phyloP scores from a whole-genome alignment of 2,113 vertebrate species.

The Mus musculus region DNA sequence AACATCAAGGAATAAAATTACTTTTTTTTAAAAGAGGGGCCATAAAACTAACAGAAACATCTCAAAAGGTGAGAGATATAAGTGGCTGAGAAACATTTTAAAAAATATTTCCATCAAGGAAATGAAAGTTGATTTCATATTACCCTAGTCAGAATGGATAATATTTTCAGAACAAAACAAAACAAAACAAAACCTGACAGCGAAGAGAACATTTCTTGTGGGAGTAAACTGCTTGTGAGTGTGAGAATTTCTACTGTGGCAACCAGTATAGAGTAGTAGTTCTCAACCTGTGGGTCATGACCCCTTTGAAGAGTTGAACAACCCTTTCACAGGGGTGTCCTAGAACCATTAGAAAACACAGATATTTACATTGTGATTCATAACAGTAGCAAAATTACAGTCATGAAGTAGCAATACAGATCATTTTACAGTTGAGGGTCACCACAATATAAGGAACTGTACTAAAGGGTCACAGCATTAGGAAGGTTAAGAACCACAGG shows the following conservation, averaged over 20 bases:
- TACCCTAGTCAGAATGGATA: neutral
- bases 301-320: neutral
- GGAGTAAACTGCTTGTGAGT: neutral
- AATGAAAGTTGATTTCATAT: neutral
- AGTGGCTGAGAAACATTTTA: neutral
- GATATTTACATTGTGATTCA: neutral
- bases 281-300: neutral
- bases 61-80: neutral
- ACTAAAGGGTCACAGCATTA: neutral
- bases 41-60: neutral
- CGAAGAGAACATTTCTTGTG: neutral
- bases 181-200: neutral
- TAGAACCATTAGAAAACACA: neutral
- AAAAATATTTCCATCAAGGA: neutral
- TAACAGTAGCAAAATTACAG: neutral
- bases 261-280: neutral
- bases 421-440: neutral
- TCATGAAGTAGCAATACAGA: neutral
- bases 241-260: neutral
- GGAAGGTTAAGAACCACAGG: neutral
- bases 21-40: neutral
- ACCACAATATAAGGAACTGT: neutral
- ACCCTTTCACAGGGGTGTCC: neutral
- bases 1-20: neutral
- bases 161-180: neutral